Evolutionary conservation across 2,113 vertebrate genomes (phyloP), one percentile per base, ranked within the genome.

Genomic region (Spilogale gracilis): DNA sequence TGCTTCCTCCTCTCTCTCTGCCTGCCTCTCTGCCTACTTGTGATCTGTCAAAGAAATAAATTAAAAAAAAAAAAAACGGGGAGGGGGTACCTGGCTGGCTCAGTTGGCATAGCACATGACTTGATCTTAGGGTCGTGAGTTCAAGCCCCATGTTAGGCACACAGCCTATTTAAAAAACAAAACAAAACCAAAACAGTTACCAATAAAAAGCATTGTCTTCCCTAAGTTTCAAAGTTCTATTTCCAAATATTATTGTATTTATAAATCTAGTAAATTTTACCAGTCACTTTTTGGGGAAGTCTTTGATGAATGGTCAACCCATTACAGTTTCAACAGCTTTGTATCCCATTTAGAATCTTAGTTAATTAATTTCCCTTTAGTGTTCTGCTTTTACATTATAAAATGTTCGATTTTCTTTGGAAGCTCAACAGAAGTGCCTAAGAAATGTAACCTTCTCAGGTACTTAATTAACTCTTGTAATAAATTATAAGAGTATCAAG

Each of bases 281-380:
- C 12, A 23, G 61, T 54, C n/a, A 30, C 45, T 97, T 78, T 96
- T 96, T 58, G 27, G 58, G 93, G 61, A 89, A 38, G 23, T 76
- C 56, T 92, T 81, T 97, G 94, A 97, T 95, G 80, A 92, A 97
- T 91, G 63, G 63, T 94, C 93, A 32, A 6, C 43, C 56, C 85
- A 87, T 50, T 79, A 67, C 10, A 60, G 30, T 89, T 92, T 79
- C 82, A 94, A 87, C 16, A 45, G 50, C 58, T 71, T 76, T 43
- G 20, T 71, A 25, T 82, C 80, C 90, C 84, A 83, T 85, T 87
- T 94, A 87, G 84, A 74, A 84, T 88, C 48, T 84, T 43, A 69
- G 76, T 92, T 95, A 95, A 98, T 97, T 94, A 87, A 94, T 94
- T 94, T 92, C 73, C 54, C 56, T 92, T 87, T 80, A 87, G 82